A percentile compares a stretch with the other conserved stretches of the same genome.
These are phyloP conservation scores for Camelus bactrianus DNA, from an alignment of 2,113 vertebrate genomes.

Conservation along the genomic window DNA sequence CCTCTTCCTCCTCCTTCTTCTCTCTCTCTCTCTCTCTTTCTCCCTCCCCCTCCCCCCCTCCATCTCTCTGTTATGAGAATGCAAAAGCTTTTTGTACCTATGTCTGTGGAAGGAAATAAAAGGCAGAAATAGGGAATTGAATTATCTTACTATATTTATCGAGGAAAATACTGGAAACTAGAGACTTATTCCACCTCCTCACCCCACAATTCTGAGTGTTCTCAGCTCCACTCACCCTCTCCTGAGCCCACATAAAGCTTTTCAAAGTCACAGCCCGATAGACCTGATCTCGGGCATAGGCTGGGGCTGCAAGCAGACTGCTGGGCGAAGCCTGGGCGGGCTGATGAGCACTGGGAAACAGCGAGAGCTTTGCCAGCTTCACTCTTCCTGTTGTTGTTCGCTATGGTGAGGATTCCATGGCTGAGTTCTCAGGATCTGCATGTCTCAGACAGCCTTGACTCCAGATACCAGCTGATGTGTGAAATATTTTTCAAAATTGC, in stretches of 20 bases:
- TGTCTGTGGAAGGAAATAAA: not conserved
- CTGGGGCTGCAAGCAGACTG: not conserved
- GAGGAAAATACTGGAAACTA: not conserved
- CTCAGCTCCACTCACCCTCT: not conserved
- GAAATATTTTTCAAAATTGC: not conserved
- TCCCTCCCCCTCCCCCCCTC: not conserved
- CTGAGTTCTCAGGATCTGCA: not conserved
- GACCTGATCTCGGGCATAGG: not conserved
- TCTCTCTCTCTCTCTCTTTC: not conserved
- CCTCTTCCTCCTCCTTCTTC: not conserved
- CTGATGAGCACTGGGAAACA: not conserved
- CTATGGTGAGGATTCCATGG: not conserved
- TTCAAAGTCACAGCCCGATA: not conserved
- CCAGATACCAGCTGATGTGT: not conserved
- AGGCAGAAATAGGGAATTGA: not conserved
- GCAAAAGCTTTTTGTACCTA: constrained; percentile 24
- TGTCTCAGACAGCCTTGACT: not conserved
- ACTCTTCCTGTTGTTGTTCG: not conserved
- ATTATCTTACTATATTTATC: not conserved
- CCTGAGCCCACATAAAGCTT: not conserved
- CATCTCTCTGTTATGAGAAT: not conserved
- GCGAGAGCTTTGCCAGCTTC: not conserved
- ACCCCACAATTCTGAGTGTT: not conserved
- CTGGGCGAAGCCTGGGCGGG: not conserved
- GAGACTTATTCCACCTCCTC: not conserved